Evolutionary conservation across 2,888 invertebrate genomes (phyloP).

Genomic region (Diaperis boleti): DNA sequence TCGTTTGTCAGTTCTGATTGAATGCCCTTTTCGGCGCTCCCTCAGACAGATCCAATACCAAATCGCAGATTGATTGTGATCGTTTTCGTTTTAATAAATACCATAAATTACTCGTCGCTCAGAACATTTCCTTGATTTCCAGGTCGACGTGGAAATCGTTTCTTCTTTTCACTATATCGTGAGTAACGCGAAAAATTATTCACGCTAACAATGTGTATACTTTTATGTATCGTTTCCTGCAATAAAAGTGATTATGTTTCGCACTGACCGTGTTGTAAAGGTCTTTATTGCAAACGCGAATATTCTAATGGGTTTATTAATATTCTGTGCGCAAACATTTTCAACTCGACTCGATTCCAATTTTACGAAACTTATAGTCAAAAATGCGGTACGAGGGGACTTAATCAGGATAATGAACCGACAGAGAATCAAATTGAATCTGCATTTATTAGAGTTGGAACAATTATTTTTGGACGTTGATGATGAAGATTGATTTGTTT

Average conservation of each 20-base stretch:
- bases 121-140: not conserved
- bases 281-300: constrained; percentile 26
- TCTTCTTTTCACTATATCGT: not conserved
- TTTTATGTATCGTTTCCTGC: constrained; percentile 29
- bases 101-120: not conserved
- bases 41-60: not conserved
- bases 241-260: constrained; percentile 29
- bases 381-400: not conserved
- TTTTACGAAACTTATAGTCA: constrained; percentile 1
- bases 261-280: constrained; percentile 8
- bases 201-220: constrained; percentile 18
- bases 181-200: constrained; percentile 18
- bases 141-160: not conserved
- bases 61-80: not conserved
- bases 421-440: not conserved
- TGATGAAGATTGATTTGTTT: too few species aligned
- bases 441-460: not conserved
- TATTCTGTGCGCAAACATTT: constrained; percentile 12
- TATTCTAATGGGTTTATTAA: constrained; percentile 30
- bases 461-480: too few species aligned
- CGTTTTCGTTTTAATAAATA: constrained; percentile 10
- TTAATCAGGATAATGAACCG: not conserved
- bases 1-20: not conserved
- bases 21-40: not conserved
- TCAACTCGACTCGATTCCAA: not conserved